Base-by-base conservation (phyloP, 2,797 vertebrate genomes). In the Anabacerthia variegaticeps region DNA sequence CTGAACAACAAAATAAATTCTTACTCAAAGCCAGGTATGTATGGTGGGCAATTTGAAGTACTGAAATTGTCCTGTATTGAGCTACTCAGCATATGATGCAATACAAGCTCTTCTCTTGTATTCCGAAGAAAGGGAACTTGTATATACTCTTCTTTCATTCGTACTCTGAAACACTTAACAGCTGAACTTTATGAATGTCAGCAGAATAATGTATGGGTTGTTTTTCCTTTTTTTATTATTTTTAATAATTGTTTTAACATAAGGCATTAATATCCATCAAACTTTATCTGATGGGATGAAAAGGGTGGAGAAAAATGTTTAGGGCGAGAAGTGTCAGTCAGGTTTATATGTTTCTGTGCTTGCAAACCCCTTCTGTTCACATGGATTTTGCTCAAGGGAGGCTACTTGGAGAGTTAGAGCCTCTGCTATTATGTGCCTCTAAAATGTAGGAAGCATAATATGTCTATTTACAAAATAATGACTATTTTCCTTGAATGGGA, bases 1-100 rank as follows among this genome's bases (percentile, higher is more conserved):
- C 98, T 99, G 63, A 99, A 99, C 98, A 99, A 98, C 96, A 99
- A 99, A 94, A 99, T 99, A 73, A 99, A 98, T 95, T 98, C 97
- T n/a, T 98, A 97, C 62, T 97, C 98, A 9, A 98, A 98, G 87
- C 61, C 98, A 65, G 98, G 98, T 98, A 93, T 34, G 97, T 95
- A 52, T 86, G 6, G 52, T 39, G 36, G 12, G 16, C 1, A 1
- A 5, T 61, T 46, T 41, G 34, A 81, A 51, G 28, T 27, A 34
- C 39, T 36, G 23, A 26, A 62, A 49, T 71, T 62, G 10, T 36
- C 28, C 34, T 55, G 4, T 54, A 51, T 27, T 54, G 58, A 66
- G 37, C 36, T 85, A 58, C 4, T 68, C 51, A 63, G 24, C 1
- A 1, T 24, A 34, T 2, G 28, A 41, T 52, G 51, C 59, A 73